phyloP scores from a whole-genome alignment of 2,888 invertebrate species.

The Chymomyza fuscimana region DNA sequence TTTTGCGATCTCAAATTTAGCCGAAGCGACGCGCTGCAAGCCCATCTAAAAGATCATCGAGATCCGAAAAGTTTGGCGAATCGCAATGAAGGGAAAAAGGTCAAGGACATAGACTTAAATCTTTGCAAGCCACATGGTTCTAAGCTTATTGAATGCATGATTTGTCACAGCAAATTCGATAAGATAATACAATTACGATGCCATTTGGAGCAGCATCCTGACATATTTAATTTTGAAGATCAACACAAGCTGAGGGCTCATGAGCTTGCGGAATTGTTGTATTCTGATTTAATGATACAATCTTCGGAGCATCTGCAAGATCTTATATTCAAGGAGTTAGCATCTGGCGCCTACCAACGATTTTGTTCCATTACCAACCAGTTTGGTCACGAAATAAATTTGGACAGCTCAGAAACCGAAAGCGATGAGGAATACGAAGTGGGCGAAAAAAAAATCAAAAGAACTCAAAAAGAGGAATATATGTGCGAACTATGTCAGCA shows the following conservation, averaged over 20 bases:
- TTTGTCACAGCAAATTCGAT: slow-evolving; percentile 76
- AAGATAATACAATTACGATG: slow-evolving; percentile 73
- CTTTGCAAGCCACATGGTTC: slow-evolving; percentile 76
- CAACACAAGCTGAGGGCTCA: slow-evolving; percentile 45
- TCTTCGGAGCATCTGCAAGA: slow-evolving; percentile 51
- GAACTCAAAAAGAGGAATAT: slow-evolving; percentile 45
- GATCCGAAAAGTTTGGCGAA: slow-evolving; percentile 38
- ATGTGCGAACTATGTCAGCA: slow-evolving; percentile 72
- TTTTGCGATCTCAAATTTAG: slow-evolving; percentile 66
- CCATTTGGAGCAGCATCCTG: slow-evolving; percentile 74
- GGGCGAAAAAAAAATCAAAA: slow-evolving; percentile 24
- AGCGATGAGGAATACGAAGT: slow-evolving; percentile 54
- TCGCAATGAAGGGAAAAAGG: slow-evolving; percentile 56
- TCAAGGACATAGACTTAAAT: slow-evolving; percentile 64
- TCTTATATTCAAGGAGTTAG: slow-evolving; percentile 62
- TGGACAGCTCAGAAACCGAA: slow-evolving; percentile 71
- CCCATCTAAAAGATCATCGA: slow-evolving; percentile 64
- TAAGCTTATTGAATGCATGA: slow-evolving; percentile 78
- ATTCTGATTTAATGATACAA: slow-evolving; percentile 61
- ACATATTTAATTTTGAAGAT: slow-evolving; percentile 50
- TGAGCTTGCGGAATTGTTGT: slow-evolving; percentile 66
- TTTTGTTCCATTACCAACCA: slow-evolving; percentile 78
- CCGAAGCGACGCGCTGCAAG: slow-evolving; percentile 67
- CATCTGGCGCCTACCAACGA: slow-evolving; percentile 60
- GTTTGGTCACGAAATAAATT: slow-evolving; percentile 76